Percentiles rank a stretch among this genome's conserved stretches.
These are phyloP conservation scores for Dryococelus australis DNA, from an alignment of 2,888 invertebrate species.

Conservation along the genomic window DNA sequence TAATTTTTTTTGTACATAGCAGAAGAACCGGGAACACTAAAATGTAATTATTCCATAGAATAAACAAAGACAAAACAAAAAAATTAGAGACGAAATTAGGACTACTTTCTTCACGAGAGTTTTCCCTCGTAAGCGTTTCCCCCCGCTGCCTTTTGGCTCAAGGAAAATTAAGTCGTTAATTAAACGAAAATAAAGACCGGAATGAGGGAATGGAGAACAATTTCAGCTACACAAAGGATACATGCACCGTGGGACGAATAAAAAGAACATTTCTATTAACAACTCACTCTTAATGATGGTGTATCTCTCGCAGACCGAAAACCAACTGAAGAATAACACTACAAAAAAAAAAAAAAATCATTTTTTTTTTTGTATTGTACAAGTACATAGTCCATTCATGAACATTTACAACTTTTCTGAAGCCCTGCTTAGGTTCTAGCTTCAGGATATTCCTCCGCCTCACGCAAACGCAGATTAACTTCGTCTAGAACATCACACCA, in stretches of 20 bases:
- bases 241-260: not conserved
- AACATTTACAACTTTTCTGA: no score
- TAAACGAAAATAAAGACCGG: slow-evolving; percentile 16
- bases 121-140: no score
- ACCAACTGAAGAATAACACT: not conserved
- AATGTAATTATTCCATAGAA: not conserved
- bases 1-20: not conserved
- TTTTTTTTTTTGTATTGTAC: not conserved
- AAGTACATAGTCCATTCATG: no score
- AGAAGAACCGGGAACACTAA: not conserved
- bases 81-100: no score
- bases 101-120: no score
- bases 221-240: not conserved
- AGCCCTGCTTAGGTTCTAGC: no score
- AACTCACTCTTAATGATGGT: not conserved
- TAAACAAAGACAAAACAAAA: not conserved
- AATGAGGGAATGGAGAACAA: not conserved
- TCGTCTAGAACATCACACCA: no score
- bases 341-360: not conserved
- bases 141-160: not conserved
- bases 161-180: slow-evolving; percentile 5
- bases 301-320: not conserved
- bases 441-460: no score
- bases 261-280: not conserved
- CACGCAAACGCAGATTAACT: no score